A percentile compares a stretch with the other conserved stretches of the same genome.
Conservation (phyloP, 2,113 vertebrate genomes). For the Cheilinus undulatus region DNA sequence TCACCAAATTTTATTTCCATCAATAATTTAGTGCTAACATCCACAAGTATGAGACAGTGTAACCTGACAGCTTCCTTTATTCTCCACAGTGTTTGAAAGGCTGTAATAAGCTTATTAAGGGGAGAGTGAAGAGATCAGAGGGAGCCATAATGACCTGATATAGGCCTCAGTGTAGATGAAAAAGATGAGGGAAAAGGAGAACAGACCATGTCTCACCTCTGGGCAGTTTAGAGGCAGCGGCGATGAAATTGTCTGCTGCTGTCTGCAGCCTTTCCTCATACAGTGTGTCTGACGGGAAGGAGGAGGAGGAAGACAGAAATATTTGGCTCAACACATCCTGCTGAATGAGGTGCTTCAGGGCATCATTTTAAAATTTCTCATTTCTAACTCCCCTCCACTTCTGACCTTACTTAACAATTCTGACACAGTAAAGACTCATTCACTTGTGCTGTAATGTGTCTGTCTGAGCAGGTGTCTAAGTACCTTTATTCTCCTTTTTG, state of each 20-base stretch:
- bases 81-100: slow-evolving; percentile 35
- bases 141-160: slow-evolving; percentile 61
- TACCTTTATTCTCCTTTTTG: slow-evolving; percentile 65
- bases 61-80: slow-evolving; percentile 30
- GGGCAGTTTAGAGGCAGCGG: slow-evolving; percentile 80
- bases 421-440: slow-evolving; percentile 30
- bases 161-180: slow-evolving; percentile 54
- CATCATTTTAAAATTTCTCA: slow-evolving; percentile 53
- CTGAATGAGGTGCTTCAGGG: slow-evolving; percentile 57
- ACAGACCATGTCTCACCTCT: slow-evolving; percentile 77
- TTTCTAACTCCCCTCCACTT: slow-evolving; percentile 41
- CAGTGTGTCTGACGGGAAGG: slow-evolving; percentile 69
- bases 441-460: slow-evolving; percentile 7
- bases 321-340: slow-evolving; percentile 57
- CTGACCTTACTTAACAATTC: slow-evolving; percentile 37
- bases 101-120: slow-evolving; percentile 54
- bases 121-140: slow-evolving; percentile 57
- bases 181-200: slow-evolving; percentile 64
- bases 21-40: not conserved
- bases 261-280: slow-evolving; percentile 75
- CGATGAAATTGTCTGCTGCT: slow-evolving; percentile 79
- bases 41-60: slow-evolving; percentile 23
- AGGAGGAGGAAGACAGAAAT: slow-evolving; percentile 53
- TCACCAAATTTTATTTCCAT: not conserved
- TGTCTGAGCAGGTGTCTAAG: slow-evolving; percentile 30